Base-by-base conservation (phyloP, 2,113 vertebrate genomes). In the Falcunculus frontatus region DNA sequence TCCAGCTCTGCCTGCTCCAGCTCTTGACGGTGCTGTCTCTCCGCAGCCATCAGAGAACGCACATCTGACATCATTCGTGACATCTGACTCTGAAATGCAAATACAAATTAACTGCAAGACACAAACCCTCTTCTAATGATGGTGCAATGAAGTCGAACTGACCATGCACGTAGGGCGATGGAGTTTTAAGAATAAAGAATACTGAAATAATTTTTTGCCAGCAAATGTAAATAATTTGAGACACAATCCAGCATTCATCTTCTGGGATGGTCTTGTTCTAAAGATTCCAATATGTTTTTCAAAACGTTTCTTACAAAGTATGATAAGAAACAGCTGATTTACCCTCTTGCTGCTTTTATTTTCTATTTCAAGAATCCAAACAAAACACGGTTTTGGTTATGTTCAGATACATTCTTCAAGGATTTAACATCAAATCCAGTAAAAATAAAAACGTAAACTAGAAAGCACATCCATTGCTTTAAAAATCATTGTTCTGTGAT, bases 1-100 rank as follows among this genome's bases (percentile, higher is more conserved):
- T 99, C 98, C 77, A 98, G 96, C 96, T 99, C 98, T 5, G 97
- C 98, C 84, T 98, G 98, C 77, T 98, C 98, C 95, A 99, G 94
- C 88, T 99, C 98, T 41, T 99, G 98, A 1, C 98, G 98, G 85
- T 98, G 98, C 49, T 98, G 98, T 10, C 98, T 98, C 96, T 99
- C 98, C 2, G 98, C 98, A 63, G 97, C 98, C 90, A 98, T 87
- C 89, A 99, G 97, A 13, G 98, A 98, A 11, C 97, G 97, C 6
- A 99, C 97, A n/a, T 99, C 98, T 9, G 98, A 98, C 98, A 98
- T 98, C 96, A 99, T 90, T 13, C 97, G 96, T 5, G 98, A 98
- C 96, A 99, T 91, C 98, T 99, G 98, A 69, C 96, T 98, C 99
- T 99, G 97, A 63, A 77, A 88, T 14, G 42, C 78, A 91, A 68